A percentile compares a stretch with the other conserved stretches of the same genome.
These are phyloP conservation scores for Lasioglossum vierecki DNA, from an alignment of 2,888 invertebrate genomes.

Conservation along the genomic window DNA sequence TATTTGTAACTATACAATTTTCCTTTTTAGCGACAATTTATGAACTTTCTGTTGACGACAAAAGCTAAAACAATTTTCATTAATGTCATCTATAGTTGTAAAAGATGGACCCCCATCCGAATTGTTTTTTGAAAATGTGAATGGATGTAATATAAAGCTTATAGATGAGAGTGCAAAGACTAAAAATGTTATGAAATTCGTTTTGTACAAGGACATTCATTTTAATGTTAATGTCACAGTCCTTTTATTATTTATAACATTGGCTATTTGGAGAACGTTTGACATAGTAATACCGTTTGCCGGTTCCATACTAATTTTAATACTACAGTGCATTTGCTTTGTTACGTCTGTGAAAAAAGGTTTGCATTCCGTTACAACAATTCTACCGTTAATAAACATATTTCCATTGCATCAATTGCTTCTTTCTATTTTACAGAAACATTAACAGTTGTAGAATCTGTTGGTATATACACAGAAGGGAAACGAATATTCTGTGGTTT, in stretches of 20 bases:
- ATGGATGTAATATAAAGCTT: slow-evolving; percentile 63
- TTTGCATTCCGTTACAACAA: slow-evolving; percentile 52
- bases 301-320: slow-evolving; percentile 53
- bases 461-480: slow-evolving; percentile 79
- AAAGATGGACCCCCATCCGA: slow-evolving; percentile 32
- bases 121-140: slow-evolving; percentile 61
- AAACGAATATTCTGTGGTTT: slow-evolving; percentile 70
- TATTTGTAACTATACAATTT: not conserved
- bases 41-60: not conserved
- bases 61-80: slow-evolving; percentile 40
- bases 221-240: slow-evolving; percentile 61
- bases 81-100: slow-evolving; percentile 64
- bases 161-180: slow-evolving; percentile 53
- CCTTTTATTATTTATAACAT: slow-evolving; percentile 54
- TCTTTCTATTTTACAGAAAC: slow-evolving; percentile 73
- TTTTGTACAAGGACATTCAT: slow-evolving; percentile 59
- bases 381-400: slow-evolving; percentile 4
- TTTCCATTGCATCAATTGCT: not conserved
- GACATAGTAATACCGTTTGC: slow-evolving; percentile 48
- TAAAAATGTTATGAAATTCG: slow-evolving; percentile 72
- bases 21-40: not conserved
- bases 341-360: slow-evolving; percentile 72
- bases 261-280: slow-evolving; percentile 62
- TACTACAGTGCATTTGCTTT: slow-evolving; percentile 66
- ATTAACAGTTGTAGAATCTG: slow-evolving; percentile 77